Base-by-base conservation (phyloP, 2,113 vertebrate genomes). In the human region DNA sequence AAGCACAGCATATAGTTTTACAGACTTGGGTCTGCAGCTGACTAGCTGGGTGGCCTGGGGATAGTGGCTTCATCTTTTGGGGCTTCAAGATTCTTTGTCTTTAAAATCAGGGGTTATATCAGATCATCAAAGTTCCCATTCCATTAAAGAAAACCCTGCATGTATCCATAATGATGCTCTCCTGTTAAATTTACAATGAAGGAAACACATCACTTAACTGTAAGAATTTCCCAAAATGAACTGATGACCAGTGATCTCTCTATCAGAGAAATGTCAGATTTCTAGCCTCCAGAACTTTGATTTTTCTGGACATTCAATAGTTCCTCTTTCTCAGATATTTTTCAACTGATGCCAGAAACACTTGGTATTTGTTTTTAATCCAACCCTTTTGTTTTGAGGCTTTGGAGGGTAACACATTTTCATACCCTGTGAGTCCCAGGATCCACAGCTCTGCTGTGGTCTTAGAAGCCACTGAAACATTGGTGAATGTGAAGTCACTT, bases 401-500 rank as follows among this genome's bases (percentile, higher is more conserved):
- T 93, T 32, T 32, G 17, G 64, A 96, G 83, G 81, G 98, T 90
- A 75, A 96, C 25, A 25, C 10, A 0, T 59, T n/a, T 66, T 83
- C 32, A 48, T 66, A 38, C 40, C 89, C 90, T 10, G 38, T 80
- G 70, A 66, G 38, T 73, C 93, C 96, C 70, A 78, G 88, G 89
- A 94, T 50, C 91, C 97, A 85, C 96, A 90, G 97, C 95, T 38
- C 38, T 38, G 38, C 38, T 38, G 38, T 38, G 38, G 90, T 83
- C 95, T 84, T 90, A 97, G 95, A 95, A 92, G 95, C 95, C 95
- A 89, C 96, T 61, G 75, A 95, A 98, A 92, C 79, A 78, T 96
- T 97, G 96, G 97, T 95, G 95, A 98, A 93, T 96, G 97, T 97
- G 93, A 97, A 97, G 96, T 97, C 80, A 83, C 90, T 97, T 94